Evolutionary conservation across 2,888 invertebrate species (phyloP).

Genomic region (Scaptomyza caliginosa): DNA sequence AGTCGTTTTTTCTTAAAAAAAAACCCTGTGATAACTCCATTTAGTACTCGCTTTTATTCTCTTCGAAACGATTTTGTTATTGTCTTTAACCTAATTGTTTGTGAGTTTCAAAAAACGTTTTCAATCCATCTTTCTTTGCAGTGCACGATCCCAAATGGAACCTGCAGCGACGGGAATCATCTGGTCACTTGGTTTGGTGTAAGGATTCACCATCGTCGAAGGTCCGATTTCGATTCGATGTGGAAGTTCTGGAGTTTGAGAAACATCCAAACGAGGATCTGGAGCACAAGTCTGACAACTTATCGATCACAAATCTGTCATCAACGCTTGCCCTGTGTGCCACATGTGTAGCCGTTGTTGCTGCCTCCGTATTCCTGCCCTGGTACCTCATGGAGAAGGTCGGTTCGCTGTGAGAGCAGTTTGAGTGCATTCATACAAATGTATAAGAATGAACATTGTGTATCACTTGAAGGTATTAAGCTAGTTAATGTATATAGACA

Average conservation of each 20-base stretch:
- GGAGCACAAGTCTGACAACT: slow-evolving; percentile 63
- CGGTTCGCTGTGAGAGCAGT: slow-evolving; percentile 46
- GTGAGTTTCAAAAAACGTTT: too few species aligned
- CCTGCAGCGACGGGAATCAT: slow-evolving; percentile 84
- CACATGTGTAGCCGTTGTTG: slow-evolving; percentile 83
- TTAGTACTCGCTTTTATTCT: too few species aligned
- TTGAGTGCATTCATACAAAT: slow-evolving; percentile 3
- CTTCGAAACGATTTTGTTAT: too few species aligned
- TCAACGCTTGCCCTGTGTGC: slow-evolving; percentile 81
- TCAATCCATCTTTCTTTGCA: too few species aligned
- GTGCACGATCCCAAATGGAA: slow-evolving; percentile 84
- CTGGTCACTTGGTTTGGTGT: slow-evolving; percentile 84
- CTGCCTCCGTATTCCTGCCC: slow-evolving; percentile 82
- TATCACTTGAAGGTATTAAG: slow-evolving; percentile 67
- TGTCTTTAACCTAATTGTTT: too few species aligned
- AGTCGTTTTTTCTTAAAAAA: too few species aligned
- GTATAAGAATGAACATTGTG: slow-evolving; percentile 31
- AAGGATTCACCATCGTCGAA: slow-evolving; percentile 83
- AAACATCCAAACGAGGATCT: slow-evolving; percentile 83
- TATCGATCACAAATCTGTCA: slow-evolving; percentile 74
- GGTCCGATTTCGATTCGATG: slow-evolving; percentile 84
- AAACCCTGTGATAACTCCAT: too few species aligned
- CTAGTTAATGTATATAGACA: slow-evolving; percentile 57
- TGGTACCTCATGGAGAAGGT: slow-evolving; percentile 83
- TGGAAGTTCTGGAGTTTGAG: slow-evolving; percentile 84